Percentiles rank a stretch among this genome's conserved stretches.
These are phyloP conservation scores for Spisula solida DNA, from an alignment of 2,888 invertebrate species.

Conservation along the genomic window DNA sequence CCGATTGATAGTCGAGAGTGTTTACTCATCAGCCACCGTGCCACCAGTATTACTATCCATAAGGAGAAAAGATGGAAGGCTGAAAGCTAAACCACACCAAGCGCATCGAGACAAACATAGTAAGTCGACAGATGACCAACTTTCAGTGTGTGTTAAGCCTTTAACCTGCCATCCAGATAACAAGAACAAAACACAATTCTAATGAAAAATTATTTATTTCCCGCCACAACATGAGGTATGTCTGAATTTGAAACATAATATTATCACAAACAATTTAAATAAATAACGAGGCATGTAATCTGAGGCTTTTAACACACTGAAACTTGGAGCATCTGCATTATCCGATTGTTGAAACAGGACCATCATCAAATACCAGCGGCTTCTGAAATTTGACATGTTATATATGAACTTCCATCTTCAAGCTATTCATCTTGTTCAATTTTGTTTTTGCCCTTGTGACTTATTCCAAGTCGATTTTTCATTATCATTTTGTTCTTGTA, in stretches of 20 bases:
- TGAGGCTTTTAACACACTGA: constrained; percentile 61
- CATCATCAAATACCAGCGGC: constrained; percentile 59
- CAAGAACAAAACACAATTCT: constrained; percentile 40
- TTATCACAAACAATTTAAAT: neutral
- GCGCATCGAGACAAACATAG: constrained; percentile 43
- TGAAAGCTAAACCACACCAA: constrained; percentile 68
- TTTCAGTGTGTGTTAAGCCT: constrained; percentile 66
- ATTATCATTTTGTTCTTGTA: no score
- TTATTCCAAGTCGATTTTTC: no score
- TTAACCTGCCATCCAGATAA: constrained; percentile 48
- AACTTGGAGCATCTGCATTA: constrained; percentile 38
- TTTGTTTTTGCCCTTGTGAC: no score
- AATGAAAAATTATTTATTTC: constrained; percentile 36
- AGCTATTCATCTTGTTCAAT: no score
- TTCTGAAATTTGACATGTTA: constrained; percentile 38
- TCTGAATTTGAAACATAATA: constrained; percentile 11
- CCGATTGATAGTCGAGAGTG: no score
- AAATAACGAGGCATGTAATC: constrained; percentile 20
- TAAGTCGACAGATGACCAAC: constrained; percentile 34
- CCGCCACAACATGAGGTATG: constrained; percentile 58
- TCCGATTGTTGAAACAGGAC: constrained; percentile 33
- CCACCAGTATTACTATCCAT: no score
- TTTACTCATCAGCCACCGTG: no score
- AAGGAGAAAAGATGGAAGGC: constrained; percentile 34
- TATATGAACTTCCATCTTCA: neutral